These are phyloP conservation scores for Plutella xylostella DNA, from an alignment of 2,888 invertebrate genomes.

Conservation along the genomic window DNA sequence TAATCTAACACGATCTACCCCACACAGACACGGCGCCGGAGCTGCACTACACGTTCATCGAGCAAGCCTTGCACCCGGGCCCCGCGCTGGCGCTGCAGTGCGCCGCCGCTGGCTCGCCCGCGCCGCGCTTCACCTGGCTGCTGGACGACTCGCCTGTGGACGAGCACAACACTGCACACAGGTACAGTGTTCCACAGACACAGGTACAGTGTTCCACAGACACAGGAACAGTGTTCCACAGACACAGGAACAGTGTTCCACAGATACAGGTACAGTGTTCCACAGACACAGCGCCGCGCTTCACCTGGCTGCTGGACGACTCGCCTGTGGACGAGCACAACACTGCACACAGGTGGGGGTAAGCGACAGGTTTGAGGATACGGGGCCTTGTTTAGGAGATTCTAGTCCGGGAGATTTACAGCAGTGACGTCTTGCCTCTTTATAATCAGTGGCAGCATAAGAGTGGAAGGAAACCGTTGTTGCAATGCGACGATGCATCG, in stretches of 20 bases:
- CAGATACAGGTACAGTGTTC: no score
- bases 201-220: no score
- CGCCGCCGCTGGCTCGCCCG: constrained; percentile 88
- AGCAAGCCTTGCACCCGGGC: constrained; percentile 76
- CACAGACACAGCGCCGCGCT: constrained; percentile 83
- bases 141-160: constrained; percentile 82
- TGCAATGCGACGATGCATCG: no score
- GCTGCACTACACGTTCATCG: constrained; percentile 87
- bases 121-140: constrained; percentile 85
- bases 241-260: no score
- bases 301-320: constrained; percentile 86
- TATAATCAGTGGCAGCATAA: no score
- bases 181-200: no score
- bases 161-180: constrained; percentile 52
- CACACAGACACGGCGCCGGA: constrained; percentile 83
- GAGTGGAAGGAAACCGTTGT: no score
- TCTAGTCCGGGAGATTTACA: no score
- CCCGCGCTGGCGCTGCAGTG: constrained; percentile 85
- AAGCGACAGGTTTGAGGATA: no score
- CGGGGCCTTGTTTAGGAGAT: no score
- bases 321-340: constrained; percentile 74
- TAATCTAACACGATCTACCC: not conserved
- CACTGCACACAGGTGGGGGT: constrained; percentile 51
- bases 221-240: no score
- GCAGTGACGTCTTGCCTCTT: no score